Percentiles rank a stretch among this genome's conserved stretches.
These are phyloP conservation scores for Neosilurus mollespiculum DNA, from an alignment of 2,797 vertebrate species.

Conservation along the genomic window DNA sequence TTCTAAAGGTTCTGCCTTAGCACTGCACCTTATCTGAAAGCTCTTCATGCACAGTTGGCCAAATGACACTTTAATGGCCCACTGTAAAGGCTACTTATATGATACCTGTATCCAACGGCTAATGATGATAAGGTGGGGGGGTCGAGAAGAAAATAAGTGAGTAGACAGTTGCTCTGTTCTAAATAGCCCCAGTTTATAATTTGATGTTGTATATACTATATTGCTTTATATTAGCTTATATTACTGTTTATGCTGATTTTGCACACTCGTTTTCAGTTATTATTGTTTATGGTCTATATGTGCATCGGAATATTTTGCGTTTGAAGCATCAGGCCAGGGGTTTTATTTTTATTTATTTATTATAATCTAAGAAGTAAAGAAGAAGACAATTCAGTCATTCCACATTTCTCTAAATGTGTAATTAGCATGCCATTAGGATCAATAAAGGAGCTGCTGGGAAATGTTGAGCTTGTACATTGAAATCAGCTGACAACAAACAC, in stretches of 20 bases:
- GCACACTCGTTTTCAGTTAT: background rate
- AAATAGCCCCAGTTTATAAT: conserved; percentile 43
- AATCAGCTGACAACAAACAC: background rate
- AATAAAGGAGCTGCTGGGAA: background rate
- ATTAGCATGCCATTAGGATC: background rate
- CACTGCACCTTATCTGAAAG: conserved; percentile 74
- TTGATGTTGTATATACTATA: conserved; percentile 41
- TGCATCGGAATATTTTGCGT: no score
- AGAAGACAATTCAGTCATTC: background rate
- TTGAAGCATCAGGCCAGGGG: background rate
- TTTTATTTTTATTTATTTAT: background rate
- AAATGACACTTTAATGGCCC: conserved; percentile 80
- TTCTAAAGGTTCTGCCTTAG: conserved; percentile 71
- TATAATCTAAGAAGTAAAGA: background rate
- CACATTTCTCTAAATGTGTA: background rate
- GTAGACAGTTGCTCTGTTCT: conserved; percentile 41
- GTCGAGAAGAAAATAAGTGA: conserved; percentile 38
- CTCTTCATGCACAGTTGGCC: conserved; percentile 80
- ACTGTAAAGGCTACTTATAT: conserved; percentile 77
- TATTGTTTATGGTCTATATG: background rate
- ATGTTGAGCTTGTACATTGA: background rate
- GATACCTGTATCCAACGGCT: conserved; percentile 76
- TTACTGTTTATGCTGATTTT: background rate
- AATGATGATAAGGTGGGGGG: conserved; percentile 74
- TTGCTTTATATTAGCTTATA: background rate